Percentiles rank a stretch among this genome's conserved stretches.
Evolutionary conservation across 2,797 vertebrate genomes (phyloP).

Genomic region (Manis crassicaudata): DNA sequence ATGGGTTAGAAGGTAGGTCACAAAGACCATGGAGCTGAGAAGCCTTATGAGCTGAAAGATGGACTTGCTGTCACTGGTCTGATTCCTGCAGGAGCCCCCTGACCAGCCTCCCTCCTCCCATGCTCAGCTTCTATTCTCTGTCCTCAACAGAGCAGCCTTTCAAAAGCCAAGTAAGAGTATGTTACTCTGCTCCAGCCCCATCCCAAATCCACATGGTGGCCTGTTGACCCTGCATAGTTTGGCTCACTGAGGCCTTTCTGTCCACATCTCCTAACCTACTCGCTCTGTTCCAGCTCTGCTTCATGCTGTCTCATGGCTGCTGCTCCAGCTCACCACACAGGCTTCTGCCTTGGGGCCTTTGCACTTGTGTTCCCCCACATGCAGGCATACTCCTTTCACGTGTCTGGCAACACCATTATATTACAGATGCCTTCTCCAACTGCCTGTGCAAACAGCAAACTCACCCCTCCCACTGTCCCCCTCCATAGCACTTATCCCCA

Average conservation of each 20-base stretch:
- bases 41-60: neutral
- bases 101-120: neutral
- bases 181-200: neutral
- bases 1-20: neutral
- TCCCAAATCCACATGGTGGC: neutral
- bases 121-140: accelerated
- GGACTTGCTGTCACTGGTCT: neutral
- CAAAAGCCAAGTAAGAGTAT: neutral
- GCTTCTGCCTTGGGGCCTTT: neutral
- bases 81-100: too few species aligned
- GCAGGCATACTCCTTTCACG: neutral
- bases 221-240: neutral
- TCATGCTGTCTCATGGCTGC: neutral
- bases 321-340: neutral
- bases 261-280: neutral
- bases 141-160: neutral
- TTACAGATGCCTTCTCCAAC: neutral
- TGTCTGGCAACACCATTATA: too few species aligned
- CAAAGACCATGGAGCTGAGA: neutral
- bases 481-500: neutral
- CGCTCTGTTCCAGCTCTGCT: neutral
- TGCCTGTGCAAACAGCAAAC: neutral
- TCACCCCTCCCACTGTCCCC: neutral
- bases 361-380: too few species aligned
- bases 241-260: neutral